Percentiles rank a stretch among this genome's conserved stretches.
These are phyloP conservation scores for Ochotona princeps DNA, from an alignment of 2,113 vertebrate species.

Conservation along the genomic window DNA sequence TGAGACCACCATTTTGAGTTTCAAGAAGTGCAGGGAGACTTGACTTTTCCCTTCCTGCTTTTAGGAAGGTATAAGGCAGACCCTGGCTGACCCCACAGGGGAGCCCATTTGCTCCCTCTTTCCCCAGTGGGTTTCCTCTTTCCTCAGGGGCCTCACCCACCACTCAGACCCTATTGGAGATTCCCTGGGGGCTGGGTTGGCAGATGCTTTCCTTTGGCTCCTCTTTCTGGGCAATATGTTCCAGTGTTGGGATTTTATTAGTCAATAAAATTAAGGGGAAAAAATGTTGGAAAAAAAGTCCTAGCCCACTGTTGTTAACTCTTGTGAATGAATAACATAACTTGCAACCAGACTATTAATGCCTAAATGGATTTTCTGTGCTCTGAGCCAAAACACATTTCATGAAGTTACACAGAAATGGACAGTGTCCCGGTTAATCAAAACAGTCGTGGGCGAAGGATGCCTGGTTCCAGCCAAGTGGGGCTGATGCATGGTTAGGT, in stretches of 20 bases:
- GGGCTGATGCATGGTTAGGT: conserved; percentile 5
- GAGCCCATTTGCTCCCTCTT: background rate
- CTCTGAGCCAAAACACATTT: conserved; percentile 78
- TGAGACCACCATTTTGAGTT: conserved; percentile 20
- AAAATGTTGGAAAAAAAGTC: conserved; percentile 71
- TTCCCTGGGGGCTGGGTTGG: conserved; percentile 57
- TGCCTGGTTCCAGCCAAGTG: background rate
- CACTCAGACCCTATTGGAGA: background rate
- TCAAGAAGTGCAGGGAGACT: background rate
- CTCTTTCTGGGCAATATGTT: conserved; percentile 71
- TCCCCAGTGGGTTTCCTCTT: no score
- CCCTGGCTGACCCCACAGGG: conserved; percentile 54
- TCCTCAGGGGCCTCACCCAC: conserved; percentile 19
- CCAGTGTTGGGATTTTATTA: conserved; percentile 78
- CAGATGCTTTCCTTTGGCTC: conserved; percentile 67
- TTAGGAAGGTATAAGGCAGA: conserved; percentile 6
- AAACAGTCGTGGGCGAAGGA: conserved; percentile 61
- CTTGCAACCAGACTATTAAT: conserved; percentile 73
- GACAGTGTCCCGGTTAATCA: conserved; percentile 74
- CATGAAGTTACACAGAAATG: conserved; percentile 72
- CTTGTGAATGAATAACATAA: conserved; percentile 75
- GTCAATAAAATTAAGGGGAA: conserved; percentile 77
- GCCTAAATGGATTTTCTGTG: conserved; percentile 82
- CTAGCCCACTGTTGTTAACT: conserved; percentile 66
- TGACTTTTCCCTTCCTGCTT: background rate